A percentile compares a stretch with the other conserved stretches of the same genome.
These are phyloP conservation scores for Sebastolobus altivelis DNA, from an alignment of 2,797 vertebrate genomes.

Conservation along the genomic window DNA sequence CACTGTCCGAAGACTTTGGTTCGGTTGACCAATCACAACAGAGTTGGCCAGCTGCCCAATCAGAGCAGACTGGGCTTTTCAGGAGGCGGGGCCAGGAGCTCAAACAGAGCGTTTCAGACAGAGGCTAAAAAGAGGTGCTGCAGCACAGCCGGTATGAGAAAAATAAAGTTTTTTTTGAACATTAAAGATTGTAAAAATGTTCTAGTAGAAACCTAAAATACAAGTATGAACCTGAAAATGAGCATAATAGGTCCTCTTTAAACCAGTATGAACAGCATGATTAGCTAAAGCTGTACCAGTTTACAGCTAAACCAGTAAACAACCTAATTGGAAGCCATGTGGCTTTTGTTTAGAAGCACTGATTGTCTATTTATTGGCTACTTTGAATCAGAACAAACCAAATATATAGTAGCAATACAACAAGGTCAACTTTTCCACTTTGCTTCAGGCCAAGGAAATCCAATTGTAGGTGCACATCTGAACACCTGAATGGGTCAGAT, in stretches of 20 bases:
- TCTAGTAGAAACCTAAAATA: too few species aligned
- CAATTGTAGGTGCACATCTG: not conserved
- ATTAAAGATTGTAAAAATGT: too few species aligned
- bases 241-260: too few species aligned
- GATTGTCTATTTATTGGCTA: not conserved
- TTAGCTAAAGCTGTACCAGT: not conserved
- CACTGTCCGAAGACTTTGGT: too few species aligned
- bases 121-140: too few species aligned
- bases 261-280: not conserved
- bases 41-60: too few species aligned
- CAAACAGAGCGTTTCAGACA: too few species aligned
- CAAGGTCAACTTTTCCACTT: not conserved
- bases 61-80: too few species aligned
- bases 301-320: not conserved
- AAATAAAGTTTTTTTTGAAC: too few species aligned
- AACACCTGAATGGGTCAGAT: not conserved
- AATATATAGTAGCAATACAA: not conserved
- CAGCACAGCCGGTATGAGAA: rapidly evolving
- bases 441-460: not conserved
- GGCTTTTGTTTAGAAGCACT: constrained; percentile 10
- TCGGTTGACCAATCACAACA: too few species aligned
- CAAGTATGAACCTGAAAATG: too few species aligned
- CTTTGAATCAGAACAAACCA: not conserved
- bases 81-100: rapidly evolving
- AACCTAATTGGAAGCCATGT: not conserved